These are phyloP conservation scores for Noctuana brunneofusca DNA, from an alignment of 2,888 invertebrate genomes.

Conservation along the genomic window DNA sequence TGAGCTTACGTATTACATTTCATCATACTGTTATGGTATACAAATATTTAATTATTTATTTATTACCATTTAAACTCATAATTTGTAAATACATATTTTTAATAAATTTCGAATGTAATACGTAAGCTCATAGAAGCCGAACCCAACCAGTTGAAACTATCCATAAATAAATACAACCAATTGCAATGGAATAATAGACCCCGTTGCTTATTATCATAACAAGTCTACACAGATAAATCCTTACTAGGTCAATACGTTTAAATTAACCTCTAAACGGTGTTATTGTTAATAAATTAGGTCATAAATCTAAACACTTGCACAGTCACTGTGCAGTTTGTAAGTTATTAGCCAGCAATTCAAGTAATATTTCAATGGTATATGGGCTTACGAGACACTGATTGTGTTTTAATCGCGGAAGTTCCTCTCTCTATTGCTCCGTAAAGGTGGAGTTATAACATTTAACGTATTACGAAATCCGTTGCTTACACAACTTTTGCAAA, in stretches of 20 bases:
- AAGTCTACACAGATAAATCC: not conserved
- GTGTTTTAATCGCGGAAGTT: slow-evolving; percentile 43
- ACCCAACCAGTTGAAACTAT: no score
- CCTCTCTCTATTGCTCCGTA: slow-evolving; percentile 39
- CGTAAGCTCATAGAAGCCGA: no score
- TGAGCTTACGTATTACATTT: no score
- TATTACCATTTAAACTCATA: no score
- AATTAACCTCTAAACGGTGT: slow-evolving; percentile 16
- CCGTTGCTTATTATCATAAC: slow-evolving; percentile 2
- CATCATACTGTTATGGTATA: no score
- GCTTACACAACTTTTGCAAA: slow-evolving; percentile 12
- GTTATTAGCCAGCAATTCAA: slow-evolving; percentile 23
- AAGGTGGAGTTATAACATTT: slow-evolving; percentile 46
- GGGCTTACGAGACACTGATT: slow-evolving; percentile 39
- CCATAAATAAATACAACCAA: not conserved
- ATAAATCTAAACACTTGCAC: slow-evolving; percentile 26
- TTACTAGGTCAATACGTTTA: slow-evolving; percentile 17
- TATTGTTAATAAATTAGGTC: slow-evolving; percentile 31
- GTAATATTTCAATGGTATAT: slow-evolving; percentile 31
- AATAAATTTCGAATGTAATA: no score
- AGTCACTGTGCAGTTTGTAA: slow-evolving; percentile 22
- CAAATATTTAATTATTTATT: no score
- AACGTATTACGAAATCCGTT: slow-evolving; percentile 26
- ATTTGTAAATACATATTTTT: no score
- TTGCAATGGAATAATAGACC: slow-evolving; percentile 2